These are phyloP conservation scores for Etheostoma perlongum DNA, from an alignment of 2,797 vertebrate genomes.

Conservation along the genomic window DNA sequence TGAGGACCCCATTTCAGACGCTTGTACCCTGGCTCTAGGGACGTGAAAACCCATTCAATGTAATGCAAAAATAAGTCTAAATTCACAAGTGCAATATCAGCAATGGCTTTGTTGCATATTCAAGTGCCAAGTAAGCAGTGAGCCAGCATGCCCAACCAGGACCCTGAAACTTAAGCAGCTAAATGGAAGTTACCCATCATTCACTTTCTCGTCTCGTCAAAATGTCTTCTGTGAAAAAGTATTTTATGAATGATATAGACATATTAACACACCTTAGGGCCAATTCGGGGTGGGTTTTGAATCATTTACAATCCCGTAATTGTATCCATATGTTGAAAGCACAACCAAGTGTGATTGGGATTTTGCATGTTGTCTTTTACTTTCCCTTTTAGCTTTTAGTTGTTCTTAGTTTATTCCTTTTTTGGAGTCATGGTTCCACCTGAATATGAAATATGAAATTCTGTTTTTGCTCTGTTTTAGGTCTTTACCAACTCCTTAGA, in stretches of 20 bases:
- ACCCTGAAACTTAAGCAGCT: not conserved
- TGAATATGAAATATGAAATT: not conserved
- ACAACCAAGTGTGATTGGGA: too few species aligned
- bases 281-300: too few species aligned
- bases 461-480: not conserved
- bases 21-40: too few species aligned
- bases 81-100: not conserved
- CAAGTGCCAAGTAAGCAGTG: not conserved
- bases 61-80: not conserved
- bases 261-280: too few species aligned
- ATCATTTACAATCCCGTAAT: too few species aligned
- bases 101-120: not conserved
- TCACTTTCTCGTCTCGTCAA: not conserved
- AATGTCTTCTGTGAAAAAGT: not conserved
- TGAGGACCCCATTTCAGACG: too few species aligned
- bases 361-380: too few species aligned
- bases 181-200: not conserved
- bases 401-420: too few species aligned
- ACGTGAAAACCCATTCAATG: not conserved
- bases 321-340: too few species aligned
- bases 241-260: too few species aligned
- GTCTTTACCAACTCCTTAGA: not conserved
- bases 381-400: too few species aligned
- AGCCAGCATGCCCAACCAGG: not conserved
- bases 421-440: not conserved